A percentile compares a stretch with the other conserved stretches of the same genome.
Evolutionary conservation across 2,113 vertebrate species (phyloP).

Genomic region (Muntiacus reevesi): DNA sequence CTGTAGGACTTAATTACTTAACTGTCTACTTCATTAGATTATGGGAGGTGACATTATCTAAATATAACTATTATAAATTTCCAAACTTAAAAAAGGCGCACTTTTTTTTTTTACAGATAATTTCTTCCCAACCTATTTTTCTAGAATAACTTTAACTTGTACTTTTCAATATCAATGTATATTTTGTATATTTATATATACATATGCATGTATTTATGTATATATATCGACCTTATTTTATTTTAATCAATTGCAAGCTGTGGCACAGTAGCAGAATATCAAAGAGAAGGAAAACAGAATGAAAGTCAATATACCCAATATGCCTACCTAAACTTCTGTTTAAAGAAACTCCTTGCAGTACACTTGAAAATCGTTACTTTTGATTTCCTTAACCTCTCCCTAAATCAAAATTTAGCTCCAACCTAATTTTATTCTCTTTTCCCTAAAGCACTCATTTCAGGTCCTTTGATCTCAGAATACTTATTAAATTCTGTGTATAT

Average conservation of each 20-base stretch:
- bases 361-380: neutral
- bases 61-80: neutral
- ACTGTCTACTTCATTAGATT: neutral
- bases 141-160: neutral
- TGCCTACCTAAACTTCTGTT: neutral
- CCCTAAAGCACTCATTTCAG: neutral
- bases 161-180: neutral
- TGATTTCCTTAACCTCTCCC: neutral
- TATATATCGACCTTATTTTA: neutral
- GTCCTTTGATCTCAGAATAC: conserved; percentile 28
- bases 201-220: no score
- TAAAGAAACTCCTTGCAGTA: conserved; percentile 30
- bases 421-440: neutral
- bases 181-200: neutral
- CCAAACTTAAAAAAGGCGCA: neutral
- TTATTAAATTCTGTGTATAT: neutral
- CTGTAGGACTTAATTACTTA: neutral
- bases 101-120: neutral
- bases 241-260: neutral
- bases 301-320: neutral
- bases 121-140: neutral
- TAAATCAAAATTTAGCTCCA: neutral
- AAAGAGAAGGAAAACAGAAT: neutral
- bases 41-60: neutral
- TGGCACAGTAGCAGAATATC: neutral